Evolutionary conservation across 1,140 invertebrate genomes (phyloP).

Genomic region (Protaetia brevitarsis): DNA sequence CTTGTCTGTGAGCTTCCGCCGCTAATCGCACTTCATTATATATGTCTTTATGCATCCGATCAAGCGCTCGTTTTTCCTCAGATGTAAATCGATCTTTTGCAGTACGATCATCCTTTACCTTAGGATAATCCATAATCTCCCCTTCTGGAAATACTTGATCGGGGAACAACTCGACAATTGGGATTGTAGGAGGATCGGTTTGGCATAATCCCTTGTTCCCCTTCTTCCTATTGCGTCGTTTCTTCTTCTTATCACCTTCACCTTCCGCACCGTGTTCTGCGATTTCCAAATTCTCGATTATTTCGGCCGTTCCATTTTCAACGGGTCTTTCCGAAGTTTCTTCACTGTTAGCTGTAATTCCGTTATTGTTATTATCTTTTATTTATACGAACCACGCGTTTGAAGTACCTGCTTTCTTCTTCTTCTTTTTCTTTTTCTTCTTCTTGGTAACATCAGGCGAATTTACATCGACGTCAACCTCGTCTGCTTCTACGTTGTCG

Average conservation of each 20-base stretch:
- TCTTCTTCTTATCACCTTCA: constrained; percentile 58
- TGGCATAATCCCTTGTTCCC: constrained; percentile 57
- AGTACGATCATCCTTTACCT: constrained; percentile 72
- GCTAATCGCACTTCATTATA: constrained; percentile 94
- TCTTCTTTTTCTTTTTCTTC: constrained; percentile 63
- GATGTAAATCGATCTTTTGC: constrained; percentile 84
- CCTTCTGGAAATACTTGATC: constrained; percentile 78
- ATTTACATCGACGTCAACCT: constrained; percentile 42
- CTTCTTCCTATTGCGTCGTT: constrained; percentile 53
- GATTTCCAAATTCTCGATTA: constrained; percentile 22
- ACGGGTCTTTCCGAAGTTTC: constrained; percentile 6
- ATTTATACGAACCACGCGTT: background rate
- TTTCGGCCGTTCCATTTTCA: constrained; percentile 25
- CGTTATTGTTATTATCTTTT: background rate
- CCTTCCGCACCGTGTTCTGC: constrained; percentile 35
- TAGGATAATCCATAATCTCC: constrained; percentile 74
- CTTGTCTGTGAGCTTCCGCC: constrained; percentile 94
- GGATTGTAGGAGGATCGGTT: constrained; percentile 82
- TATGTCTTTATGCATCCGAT: constrained; percentile 80
- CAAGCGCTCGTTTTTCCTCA: constrained; percentile 86
- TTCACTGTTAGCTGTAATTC: background rate
- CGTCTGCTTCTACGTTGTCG: constrained; percentile 40
- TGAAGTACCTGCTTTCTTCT: constrained; percentile 47
- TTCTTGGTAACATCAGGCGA: constrained; percentile 56
- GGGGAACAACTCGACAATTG: constrained; percentile 81